Evolutionary conservation across 2,888 invertebrate species (phyloP).

Genomic region (Coenonympha glycerion): DNA sequence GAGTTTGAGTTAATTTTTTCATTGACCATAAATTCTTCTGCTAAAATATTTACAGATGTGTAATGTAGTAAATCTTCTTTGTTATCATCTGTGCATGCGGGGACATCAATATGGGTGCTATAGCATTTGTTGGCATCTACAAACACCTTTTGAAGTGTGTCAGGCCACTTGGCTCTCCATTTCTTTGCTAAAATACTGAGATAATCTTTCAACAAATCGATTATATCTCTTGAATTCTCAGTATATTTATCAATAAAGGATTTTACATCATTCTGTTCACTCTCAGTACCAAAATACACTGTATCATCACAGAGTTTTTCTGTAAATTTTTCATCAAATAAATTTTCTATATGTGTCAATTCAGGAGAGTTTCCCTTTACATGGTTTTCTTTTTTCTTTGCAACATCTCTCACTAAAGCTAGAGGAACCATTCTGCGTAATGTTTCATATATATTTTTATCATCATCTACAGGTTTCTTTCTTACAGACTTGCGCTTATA

Average conservation of each 20-base stretch:
- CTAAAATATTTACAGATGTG: slow-evolving; percentile 53
- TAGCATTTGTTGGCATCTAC: slow-evolving; percentile 77
- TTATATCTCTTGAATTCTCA: slow-evolving; percentile 73
- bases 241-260: slow-evolving; percentile 78
- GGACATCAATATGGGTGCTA: slow-evolving; percentile 62
- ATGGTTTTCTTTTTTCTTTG: slow-evolving; percentile 58
- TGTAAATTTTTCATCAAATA: slow-evolving; percentile 72
- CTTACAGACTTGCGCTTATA: slow-evolving; percentile 76
- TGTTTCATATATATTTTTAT: slow-evolving; percentile 81
- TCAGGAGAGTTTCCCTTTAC: slow-evolving; percentile 77
- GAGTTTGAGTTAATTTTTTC: slow-evolving; percentile 44
- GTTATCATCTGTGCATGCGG: slow-evolving; percentile 54
- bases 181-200: slow-evolving; percentile 75
- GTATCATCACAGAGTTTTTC: slow-evolving; percentile 36
- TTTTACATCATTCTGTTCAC: slow-evolving; percentile 79
- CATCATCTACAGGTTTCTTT: slow-evolving; percentile 73
- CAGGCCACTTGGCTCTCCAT: slow-evolving; percentile 81
- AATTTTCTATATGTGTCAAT: slow-evolving; percentile 77
- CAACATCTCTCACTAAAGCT: slow-evolving; percentile 66
- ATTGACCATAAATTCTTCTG: slow-evolving; percentile 61
- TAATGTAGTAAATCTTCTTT: slow-evolving; percentile 53
- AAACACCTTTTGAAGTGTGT: slow-evolving; percentile 74
- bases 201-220: slow-evolving; percentile 77
- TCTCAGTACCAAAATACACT: slow-evolving; percentile 80
- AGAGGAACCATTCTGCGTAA: slow-evolving; percentile 80